Percentiles rank a stretch among this genome's conserved stretches.
Conservation (phyloP, 2,113 vertebrate species). For the Atherinomorus stipes region DNA sequence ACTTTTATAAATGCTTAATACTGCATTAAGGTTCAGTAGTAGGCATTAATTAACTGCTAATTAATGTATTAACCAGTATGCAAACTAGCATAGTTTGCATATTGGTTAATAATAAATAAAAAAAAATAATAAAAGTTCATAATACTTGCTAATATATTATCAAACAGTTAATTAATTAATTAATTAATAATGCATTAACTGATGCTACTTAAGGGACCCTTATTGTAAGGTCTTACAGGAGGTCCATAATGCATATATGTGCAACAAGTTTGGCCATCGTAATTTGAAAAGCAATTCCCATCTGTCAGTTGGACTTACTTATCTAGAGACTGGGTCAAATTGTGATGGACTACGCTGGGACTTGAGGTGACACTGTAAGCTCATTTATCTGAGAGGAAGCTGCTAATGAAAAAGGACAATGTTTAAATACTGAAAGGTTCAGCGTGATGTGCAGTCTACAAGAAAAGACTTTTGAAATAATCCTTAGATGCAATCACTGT, state of each 20-base stretch:
- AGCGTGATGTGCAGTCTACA: conserved; percentile 31
- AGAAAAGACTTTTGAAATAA: conserved; percentile 55
- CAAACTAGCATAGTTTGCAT: no score
- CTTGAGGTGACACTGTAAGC: conserved; percentile 44
- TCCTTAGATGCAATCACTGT: conserved; percentile 61
- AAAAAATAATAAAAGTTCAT: no score
- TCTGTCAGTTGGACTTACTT: conserved; percentile 23
- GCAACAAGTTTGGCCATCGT: not conserved
- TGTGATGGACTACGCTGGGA: conserved; percentile 30
- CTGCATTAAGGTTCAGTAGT: no score
- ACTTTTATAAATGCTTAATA: no score
- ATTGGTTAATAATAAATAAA: no score
- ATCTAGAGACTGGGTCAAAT: conserved; percentile 6
- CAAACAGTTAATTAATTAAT: no score
- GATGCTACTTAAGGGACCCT: no score
- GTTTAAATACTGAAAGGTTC: conserved; percentile 49
- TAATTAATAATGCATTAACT: no score
- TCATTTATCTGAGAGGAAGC: conserved; percentile 55
- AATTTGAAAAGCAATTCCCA: not conserved
- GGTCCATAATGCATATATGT: not conserved
- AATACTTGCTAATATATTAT: no score
- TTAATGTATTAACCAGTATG: no score
- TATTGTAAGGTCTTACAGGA: no score
- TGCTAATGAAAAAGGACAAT: conserved; percentile 52
- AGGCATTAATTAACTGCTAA: no score